Conservation (phyloP, 2,888 invertebrate genomes). For the Chloromyia formosa region DNA sequence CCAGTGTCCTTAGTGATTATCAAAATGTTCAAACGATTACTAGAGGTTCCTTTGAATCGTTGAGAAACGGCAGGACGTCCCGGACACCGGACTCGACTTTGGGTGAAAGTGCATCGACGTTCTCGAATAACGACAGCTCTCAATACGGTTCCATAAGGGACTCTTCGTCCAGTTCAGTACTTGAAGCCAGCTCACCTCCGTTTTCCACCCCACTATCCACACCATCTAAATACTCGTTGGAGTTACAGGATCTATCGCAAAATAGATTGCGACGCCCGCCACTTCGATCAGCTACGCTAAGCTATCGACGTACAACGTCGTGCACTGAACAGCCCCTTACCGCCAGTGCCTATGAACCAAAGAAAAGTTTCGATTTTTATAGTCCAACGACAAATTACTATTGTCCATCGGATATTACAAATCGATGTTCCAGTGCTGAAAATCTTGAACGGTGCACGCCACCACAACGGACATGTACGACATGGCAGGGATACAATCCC, state of each 20-base stretch:
- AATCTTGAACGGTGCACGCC: slow-evolving; percentile 57
- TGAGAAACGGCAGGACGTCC: slow-evolving; percentile 60
- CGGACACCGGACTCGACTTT: slow-evolving; percentile 59
- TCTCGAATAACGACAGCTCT: slow-evolving; percentile 61
- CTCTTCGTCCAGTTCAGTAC: slow-evolving; percentile 53
- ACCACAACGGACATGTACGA: slow-evolving; percentile 45
- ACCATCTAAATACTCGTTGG: slow-evolving; percentile 53
- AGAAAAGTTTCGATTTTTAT: slow-evolving; percentile 52
- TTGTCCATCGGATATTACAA: slow-evolving; percentile 56
- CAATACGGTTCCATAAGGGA: slow-evolving; percentile 56
- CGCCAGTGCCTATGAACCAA: slow-evolving; percentile 50
- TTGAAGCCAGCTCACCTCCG: slow-evolving; percentile 13
- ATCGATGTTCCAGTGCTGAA: slow-evolving; percentile 61
- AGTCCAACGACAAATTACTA: slow-evolving; percentile 53
- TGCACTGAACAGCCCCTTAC: slow-evolving; percentile 6
- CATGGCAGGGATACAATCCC: slow-evolving; percentile 45
- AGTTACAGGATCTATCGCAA: slow-evolving; percentile 56
- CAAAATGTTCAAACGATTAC: slow-evolving; percentile 60
- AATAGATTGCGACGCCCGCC: slow-evolving; percentile 46
- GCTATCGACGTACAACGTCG: slow-evolving; percentile 45
- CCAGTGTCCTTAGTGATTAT: slow-evolving; percentile 53
- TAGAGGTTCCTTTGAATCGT: slow-evolving; percentile 61
- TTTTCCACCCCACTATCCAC: slow-evolving; percentile 1
- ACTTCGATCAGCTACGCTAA: slow-evolving; percentile 47
- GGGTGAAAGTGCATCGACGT: slow-evolving; percentile 58